These are phyloP conservation scores for Catagonus wagneri DNA, from an alignment of 2,113 vertebrate genomes.

Conservation along the genomic window DNA sequence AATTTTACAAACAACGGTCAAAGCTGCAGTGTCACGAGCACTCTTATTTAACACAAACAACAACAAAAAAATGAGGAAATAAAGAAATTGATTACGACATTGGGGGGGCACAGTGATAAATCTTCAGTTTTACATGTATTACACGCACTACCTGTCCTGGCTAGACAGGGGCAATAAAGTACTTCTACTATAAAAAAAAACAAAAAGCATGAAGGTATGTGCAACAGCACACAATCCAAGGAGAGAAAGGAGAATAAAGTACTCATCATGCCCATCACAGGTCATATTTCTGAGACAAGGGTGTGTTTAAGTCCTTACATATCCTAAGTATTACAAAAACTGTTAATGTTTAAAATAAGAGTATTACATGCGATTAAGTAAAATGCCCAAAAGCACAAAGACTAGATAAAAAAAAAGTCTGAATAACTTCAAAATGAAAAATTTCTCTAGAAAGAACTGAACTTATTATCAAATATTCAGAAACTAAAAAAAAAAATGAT, in stretches of 20 bases:
- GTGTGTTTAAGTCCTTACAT: neutral
- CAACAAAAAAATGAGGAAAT: neutral
- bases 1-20: neutral
- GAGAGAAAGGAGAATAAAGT: neutral
- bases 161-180: neutral
- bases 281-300: neutral
- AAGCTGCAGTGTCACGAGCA: neutral
- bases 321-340: neutral
- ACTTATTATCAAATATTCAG: neutral
- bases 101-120: neutral
- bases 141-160: neutral
- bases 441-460: neutral
- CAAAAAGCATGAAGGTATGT: rapidly evolving
- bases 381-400: neutral
- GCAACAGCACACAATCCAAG: neutral
- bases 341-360: neutral
- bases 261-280: neutral
- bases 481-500: neutral
- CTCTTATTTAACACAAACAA: neutral
- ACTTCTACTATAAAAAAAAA: neutral
- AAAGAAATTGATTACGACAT: neutral
- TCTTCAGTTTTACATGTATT: neutral
- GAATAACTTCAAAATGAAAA: neutral
- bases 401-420: neutral
- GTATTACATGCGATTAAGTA: neutral